Conservation (phyloP, 2,888 invertebrate genomes). For the Silvanus unidentatus region DNA sequence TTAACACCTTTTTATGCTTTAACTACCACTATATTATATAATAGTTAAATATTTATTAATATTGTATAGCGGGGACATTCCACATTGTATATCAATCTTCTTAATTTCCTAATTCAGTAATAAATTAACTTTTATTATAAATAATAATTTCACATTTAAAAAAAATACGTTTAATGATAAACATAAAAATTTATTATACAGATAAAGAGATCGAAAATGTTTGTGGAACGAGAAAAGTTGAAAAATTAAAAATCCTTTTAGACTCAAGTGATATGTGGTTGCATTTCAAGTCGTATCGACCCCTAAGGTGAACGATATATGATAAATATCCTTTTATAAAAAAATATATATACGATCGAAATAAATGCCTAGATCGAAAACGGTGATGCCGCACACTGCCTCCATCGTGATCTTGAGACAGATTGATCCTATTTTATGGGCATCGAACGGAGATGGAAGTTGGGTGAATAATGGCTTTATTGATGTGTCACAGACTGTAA, state of each 20-base stretch:
- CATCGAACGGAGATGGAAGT: constrained; percentile 22
- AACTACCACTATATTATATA: neutral
- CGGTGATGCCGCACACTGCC: constrained; percentile 24
- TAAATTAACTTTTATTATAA: too few relatives aligned
- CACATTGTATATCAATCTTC: too few relatives aligned
- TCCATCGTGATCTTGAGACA: constrained; percentile 30
- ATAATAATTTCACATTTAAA: too few relatives aligned
- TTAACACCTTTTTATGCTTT: neutral
- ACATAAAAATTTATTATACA: too few relatives aligned
- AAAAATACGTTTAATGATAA: too few relatives aligned
- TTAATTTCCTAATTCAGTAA: too few relatives aligned
- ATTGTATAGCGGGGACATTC: too few relatives aligned
- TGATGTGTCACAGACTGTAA: constrained; percentile 31
- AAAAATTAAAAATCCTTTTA: too few relatives aligned
- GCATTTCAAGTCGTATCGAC: constrained; percentile 10
- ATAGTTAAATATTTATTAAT: neutral
- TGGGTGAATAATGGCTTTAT: constrained; percentile 33
- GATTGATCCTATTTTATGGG: constrained; percentile 16
- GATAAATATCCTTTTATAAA: constrained; percentile 38
- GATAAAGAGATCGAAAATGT: too few relatives aligned
- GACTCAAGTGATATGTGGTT: too few relatives aligned
- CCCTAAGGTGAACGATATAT: constrained; percentile 37
- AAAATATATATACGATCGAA: constrained; percentile 36
- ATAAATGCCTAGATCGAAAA: constrained; percentile 37
- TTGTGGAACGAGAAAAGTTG: too few relatives aligned